Evolutionary conservation across 2,888 invertebrate genomes (phyloP), one percentile per base, ranked within the genome.

Genomic region (Drosophila rubida): DNA sequence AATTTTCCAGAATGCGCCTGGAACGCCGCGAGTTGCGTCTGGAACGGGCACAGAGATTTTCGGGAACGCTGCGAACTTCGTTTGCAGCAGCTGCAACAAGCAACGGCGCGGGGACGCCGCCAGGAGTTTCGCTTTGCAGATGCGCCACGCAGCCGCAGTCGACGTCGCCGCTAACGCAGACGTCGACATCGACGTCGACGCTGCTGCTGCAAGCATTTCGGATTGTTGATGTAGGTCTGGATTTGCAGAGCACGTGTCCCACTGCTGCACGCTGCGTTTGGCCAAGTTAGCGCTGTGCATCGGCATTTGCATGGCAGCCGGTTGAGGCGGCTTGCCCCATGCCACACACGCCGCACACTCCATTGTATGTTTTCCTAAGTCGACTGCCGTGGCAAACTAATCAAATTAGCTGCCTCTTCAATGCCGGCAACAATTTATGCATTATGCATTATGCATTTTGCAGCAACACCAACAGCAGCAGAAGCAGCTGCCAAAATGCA

Each of bases 221-320:
- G 48, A 58, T 76, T 88, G 87, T 90, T 90, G 88, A 90, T 90
- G 90, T 90, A 91, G 90, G 90, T 90, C 90, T 91, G 89, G 89
- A 89, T 87, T 86, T 88, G 83, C 75, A 62, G 86, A 87, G 77
- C 83, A 80, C 78, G 73, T 84, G 83, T 75, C 27, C 41, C 32
- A 61, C n/a, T n/a, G n/a, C n/a, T n/a, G n/a, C n/a, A n/a, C n/a
- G n/a, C n/a, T n/a, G n/a, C n/a, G n/a, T n/a, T n/a, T n/a, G n/a
- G n/a, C n/a, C n/a, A n/a, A n/a, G n/a, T n/a, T n/a, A n/a, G n/a
- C n/a, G n/a, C n/a, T n/a, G n/a, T n/a, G n/a, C n/a, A n/a, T n/a
- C n/a, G n/a, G n/a, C 50, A 23, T 53, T 61, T 32, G 14, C 16
- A 61, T 25, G 4, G 1, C 25, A 25, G 25, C 25, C 23, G 6